phyloP scores from a whole-genome alignment of 2,113 vertebrate genomes.

The Rhea americana region DNA sequence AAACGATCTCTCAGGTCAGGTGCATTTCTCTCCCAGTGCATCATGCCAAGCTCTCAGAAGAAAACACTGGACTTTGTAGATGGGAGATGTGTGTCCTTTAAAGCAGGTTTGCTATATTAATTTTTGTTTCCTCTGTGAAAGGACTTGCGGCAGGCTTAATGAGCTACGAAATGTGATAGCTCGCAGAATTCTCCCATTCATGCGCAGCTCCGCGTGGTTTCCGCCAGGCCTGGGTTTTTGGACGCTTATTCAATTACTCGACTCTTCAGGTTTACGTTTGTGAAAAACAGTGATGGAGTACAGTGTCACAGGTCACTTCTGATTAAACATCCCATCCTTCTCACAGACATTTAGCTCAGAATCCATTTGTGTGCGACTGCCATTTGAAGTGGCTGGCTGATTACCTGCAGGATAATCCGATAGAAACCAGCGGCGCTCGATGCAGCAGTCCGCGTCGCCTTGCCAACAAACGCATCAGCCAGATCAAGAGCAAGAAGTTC shows the following conservation, averaged over 20 bases:
- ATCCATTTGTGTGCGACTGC: constrained; percentile 99
- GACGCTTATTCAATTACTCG: constrained; percentile 55
- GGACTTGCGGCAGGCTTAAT: background rate
- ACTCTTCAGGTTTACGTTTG: background rate
- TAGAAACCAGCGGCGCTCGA: constrained; percentile 97
- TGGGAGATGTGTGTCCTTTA: background rate
- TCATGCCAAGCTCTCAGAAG: background rate
- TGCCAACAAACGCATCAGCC: constrained; percentile 98
- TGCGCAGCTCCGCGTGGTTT: background rate
- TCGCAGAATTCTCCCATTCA: constrained; percentile 29
- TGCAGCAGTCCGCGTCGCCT: constrained; percentile 96
- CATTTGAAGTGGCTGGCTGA: constrained; percentile 99
- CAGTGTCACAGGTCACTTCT: constrained; percentile 56
- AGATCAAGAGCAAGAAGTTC: constrained; percentile 99
- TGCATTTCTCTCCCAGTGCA: background rate
- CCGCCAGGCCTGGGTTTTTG: constrained; percentile 36
- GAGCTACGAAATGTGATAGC: constrained; percentile 18
- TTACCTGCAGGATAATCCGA: constrained; percentile 97
- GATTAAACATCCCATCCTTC: constrained; percentile 72
- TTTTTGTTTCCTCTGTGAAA: constrained; percentile 8
- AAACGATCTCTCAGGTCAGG: background rate
- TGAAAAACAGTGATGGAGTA: constrained; percentile 10
- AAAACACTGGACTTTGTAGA: background rate
- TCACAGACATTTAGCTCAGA: constrained; percentile 95
- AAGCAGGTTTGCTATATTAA: background rate